phyloP scores from a whole-genome alignment of 2,113 vertebrate genomes.

The Rhynchopsitta pachyrhyncha region DNA sequence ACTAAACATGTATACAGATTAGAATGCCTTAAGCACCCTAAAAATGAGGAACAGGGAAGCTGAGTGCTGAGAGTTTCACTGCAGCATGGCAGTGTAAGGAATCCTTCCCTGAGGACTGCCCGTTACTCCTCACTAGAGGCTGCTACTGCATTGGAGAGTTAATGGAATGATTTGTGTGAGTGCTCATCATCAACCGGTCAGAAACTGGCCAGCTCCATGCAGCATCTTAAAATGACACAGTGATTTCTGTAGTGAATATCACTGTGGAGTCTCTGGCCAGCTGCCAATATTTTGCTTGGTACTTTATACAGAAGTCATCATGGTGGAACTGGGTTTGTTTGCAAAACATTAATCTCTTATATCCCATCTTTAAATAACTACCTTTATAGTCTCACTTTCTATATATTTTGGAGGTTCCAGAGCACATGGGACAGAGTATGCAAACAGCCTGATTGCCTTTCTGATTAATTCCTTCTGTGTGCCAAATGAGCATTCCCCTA shows the following conservation, averaged over 20 bases:
- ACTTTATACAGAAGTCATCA: background rate
- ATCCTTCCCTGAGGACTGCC: background rate
- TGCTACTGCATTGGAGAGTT: background rate
- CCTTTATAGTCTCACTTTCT: background rate
- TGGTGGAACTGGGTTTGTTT: background rate
- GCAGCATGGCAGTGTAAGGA: background rate
- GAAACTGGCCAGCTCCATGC: accelerated
- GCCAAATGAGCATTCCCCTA: background rate
- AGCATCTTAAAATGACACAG: background rate
- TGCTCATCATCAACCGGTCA: accelerated
- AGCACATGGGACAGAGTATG: background rate
- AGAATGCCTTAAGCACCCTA: background rate
- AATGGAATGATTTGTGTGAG: background rate
- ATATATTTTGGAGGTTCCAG: background rate
- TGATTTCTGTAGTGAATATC: background rate
- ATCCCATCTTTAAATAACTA: background rate
- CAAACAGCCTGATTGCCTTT: background rate
- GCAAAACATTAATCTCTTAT: background rate
- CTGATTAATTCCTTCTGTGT: background rate
- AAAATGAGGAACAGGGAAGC: background rate
- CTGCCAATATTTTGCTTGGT: background rate
- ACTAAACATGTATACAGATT: background rate
- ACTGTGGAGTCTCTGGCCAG: background rate
- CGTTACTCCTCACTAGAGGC: background rate
- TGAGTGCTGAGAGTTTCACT: background rate